Conservation (phyloP, 2,797 vertebrate species). For the Carapus acus region DNA sequence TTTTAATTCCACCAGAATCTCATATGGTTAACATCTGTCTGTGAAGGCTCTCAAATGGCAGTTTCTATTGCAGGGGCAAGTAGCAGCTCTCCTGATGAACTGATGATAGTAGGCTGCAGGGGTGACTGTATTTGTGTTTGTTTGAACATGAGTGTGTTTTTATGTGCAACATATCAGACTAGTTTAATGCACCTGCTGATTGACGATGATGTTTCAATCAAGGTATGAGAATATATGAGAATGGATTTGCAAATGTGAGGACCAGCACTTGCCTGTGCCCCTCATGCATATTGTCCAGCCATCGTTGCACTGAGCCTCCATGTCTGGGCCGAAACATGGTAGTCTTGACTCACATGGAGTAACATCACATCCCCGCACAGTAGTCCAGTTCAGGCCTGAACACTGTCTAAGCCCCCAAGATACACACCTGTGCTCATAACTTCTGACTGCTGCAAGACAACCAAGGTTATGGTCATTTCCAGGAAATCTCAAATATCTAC, state of each 20-base stretch:
- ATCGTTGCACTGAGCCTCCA: slow-evolving; percentile 10
- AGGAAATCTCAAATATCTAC: too few species aligned
- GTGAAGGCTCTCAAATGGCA: slow-evolving; percentile 68
- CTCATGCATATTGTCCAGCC: slow-evolving; percentile 13
- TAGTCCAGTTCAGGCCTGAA: too few species aligned
- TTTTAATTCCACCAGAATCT: slow-evolving; percentile 71
- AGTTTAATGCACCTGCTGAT: slow-evolving; percentile 53
- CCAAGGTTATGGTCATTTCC: too few species aligned
- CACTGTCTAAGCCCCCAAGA: too few species aligned
- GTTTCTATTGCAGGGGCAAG: slow-evolving; percentile 64
- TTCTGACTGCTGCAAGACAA: too few species aligned
- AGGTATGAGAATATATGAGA: neutral
- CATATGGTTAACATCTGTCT: slow-evolving; percentile 73
- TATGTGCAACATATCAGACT: slow-evolving; percentile 25
- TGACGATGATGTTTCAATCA: slow-evolving; percentile 54
- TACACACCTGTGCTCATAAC: too few species aligned
- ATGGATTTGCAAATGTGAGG: neutral
- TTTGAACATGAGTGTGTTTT: slow-evolving; percentile 13
- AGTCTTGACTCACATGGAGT: too few species aligned
- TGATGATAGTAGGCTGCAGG: slow-evolving; percentile 35
- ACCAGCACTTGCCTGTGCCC: slow-evolving; percentile 4
- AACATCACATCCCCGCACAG: too few species aligned
- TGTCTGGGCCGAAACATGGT: too few species aligned
- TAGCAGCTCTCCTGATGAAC: slow-evolving; percentile 56
- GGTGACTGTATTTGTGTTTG: slow-evolving; percentile 7